Base-by-base conservation (phyloP, 2,888 invertebrate genomes). In the Apotomis betuletana region DNA sequence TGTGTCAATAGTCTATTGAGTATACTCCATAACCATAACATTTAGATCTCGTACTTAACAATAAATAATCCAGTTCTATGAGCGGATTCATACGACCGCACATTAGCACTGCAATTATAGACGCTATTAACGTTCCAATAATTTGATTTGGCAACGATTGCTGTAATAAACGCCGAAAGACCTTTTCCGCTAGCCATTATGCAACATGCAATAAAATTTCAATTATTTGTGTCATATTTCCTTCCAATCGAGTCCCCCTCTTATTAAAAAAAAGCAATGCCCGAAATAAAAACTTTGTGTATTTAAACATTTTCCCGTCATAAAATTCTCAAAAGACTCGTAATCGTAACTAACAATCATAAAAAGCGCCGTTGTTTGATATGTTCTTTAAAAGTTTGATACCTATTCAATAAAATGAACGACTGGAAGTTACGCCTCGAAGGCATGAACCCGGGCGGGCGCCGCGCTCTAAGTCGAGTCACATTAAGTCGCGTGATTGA, bases 111-210 rank as follows among this genome's bases (percentile, higher is more conserved):
- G 36, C 51, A 51, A 51, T 62, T 51, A 49, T 62, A 36, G 62
- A 51, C 12, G 51, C 36, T 36, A 62, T 62, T 62, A 62, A 36
- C 12, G 51, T 38, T 52, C 62, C 52, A 52, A 52, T 52, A 63
- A 41, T 63, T 52, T 63, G 13, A 6, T 27, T 27, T 27, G 27
- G 27, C 27, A 51, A 63, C 38, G 62, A 38, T 38, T 52, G 38
- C 52, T 9, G 38, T 52, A 52, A 63, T 52, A 41, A 63, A 52
- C 13, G 52, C 13, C 10, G 38, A n/a, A 6, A 4, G 9, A 38
- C 6, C n/a, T 62, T 63, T 52, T 63, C 27, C 3, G n/a, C 13
- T n/a, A n/a, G 36, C 52, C n/a, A 62, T 38, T 27, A 36, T 36
- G 12, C 12, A 57, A 57, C 27, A 36, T 15, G 4, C 27, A 55